A percentile compares a stretch with the other conserved stretches of the same genome.
These are phyloP conservation scores for Sesamia nonagrioides DNA, from an alignment of 1,140 invertebrate species.

Conservation along the genomic window DNA sequence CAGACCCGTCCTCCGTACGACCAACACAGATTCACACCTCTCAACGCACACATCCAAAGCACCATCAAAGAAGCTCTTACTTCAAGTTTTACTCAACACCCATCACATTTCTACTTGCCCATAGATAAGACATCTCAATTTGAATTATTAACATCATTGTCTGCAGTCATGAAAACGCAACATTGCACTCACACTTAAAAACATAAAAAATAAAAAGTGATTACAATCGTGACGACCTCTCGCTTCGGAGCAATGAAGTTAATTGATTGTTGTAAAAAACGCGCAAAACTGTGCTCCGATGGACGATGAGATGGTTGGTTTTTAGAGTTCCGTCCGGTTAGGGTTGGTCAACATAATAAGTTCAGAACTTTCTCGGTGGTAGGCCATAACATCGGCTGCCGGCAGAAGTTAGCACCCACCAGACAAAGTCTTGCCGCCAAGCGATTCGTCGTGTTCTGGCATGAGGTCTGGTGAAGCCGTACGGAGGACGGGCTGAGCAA, in stretches of 20 bases:
- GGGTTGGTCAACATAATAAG: not conserved
- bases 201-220: slow-evolving; percentile 57
- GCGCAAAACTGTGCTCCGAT: slow-evolving; percentile 36
- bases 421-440: no score
- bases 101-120: slow-evolving; percentile 29
- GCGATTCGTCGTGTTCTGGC: no score
- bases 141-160: slow-evolving; percentile 34
- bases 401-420: no score
- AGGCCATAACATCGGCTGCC: no score
- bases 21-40: not conserved
- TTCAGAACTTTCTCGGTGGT: no score
- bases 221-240: slow-evolving; percentile 63
- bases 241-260: slow-evolving; percentile 55
- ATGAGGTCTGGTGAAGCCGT: no score
- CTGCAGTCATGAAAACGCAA: slow-evolving; percentile 33
- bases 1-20: no score
- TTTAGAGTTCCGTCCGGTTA: slow-evolving; percentile 19
- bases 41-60: not conserved
- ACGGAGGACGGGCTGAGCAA: no score
- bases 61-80: slow-evolving; percentile 14
- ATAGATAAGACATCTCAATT: slow-evolving; percentile 41
- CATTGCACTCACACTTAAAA: slow-evolving; percentile 36
- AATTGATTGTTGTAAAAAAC: slow-evolving; percentile 63
- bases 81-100: not conserved
- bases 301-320: slow-evolving; percentile 39